Base-by-base conservation (phyloP, 2,888 invertebrate species). In the Acanthosepion lycidas region DNA sequence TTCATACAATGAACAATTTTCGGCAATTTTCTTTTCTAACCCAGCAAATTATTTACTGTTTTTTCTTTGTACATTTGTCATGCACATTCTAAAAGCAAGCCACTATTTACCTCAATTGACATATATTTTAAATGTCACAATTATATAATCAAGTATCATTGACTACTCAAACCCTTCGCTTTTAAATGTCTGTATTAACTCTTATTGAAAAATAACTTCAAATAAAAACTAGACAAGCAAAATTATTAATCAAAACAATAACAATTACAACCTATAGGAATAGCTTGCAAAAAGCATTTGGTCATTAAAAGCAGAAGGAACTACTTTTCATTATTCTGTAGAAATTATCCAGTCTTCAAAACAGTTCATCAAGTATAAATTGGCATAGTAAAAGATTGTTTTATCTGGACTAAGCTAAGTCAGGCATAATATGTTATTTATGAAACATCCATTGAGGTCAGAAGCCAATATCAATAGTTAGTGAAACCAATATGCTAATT, bases 91-190 rank as follows among this genome's bases (percentile, higher is more conserved):
- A n/a, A 78, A 78, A 78, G 78, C 78, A 78, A n/a, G 78, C 78
- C 78, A 78, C 78, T n/a, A 78, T n/a, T 78, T 78, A 78, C 78
- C 78, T 78, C 78, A 78, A 78, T 78, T 78, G 78, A 78, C 78
- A 78, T 33, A 78, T 78, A 78, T 78, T 78, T 78, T 78, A 78
- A 78, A 78, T 78, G 78, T 78, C 78, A 78, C 78, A 78, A 78
- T 78, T 78, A 78, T 15, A 78, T 78, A 78, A 78, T 78, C 78
- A 78, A n/a, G n/a, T n/a, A 78, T 78, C 78, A 78, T 33, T 78
- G 78, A 78, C 78, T 18, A 78, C 78, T n/a, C 78, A 12, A 12
- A 78, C n/a, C n/a, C 78, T 33, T 33, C n/a, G 15, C n/a, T 78
- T 78, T 78, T n/a, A n/a, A 8, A 28, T 78, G n/a, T 78, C 64